Conservation (phyloP, 2,888 invertebrate species). For the Trileptium ribeirensis region DNA sequence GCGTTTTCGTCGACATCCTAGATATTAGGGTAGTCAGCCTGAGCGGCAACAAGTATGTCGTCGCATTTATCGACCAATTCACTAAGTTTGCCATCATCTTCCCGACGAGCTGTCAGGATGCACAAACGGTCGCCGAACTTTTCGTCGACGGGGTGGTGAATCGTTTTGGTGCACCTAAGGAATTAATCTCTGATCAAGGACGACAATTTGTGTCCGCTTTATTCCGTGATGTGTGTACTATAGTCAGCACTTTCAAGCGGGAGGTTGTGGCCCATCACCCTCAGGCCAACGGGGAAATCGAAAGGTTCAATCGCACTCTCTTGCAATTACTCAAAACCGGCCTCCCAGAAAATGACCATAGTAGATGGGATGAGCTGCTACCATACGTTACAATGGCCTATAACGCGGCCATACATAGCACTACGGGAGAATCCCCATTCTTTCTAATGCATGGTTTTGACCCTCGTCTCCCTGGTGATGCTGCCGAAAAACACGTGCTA, state of each 20-base stretch:
- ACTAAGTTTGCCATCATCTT: background rate
- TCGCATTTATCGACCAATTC: background rate
- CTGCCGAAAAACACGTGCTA: background rate
- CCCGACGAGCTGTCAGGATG: too few species aligned
- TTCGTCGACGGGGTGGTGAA: too few species aligned
- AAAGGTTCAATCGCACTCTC: slow-evolving; percentile 39
- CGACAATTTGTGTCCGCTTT: slow-evolving; percentile 32
- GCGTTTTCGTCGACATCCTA: background rate
- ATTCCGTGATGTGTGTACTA: slow-evolving; percentile 22
- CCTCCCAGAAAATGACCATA: slow-evolving; percentile 31
- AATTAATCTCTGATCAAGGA: slow-evolving; percentile 36
- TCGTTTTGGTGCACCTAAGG: slow-evolving; percentile 29
- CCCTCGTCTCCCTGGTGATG: slow-evolving; percentile 27
- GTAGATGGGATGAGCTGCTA: slow-evolving; percentile 40
- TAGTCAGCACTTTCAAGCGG: slow-evolving; percentile 24
- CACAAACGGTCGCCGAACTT: too few species aligned
- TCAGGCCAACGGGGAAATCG: slow-evolving; percentile 34
- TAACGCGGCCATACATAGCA: slow-evolving; percentile 30
- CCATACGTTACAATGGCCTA: slow-evolving; percentile 37
- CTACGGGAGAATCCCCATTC: slow-evolving; percentile 34
- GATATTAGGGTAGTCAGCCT: background rate
- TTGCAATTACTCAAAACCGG: slow-evolving; percentile 34
- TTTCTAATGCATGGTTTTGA: slow-evolving; percentile 29
- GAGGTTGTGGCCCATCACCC: slow-evolving; percentile 29
- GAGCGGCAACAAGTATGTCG: background rate